Percentiles rank a stretch among this genome's conserved stretches.
phyloP scores from a whole-genome alignment of 2,113 vertebrate species.

The Vidua macroura region DNA sequence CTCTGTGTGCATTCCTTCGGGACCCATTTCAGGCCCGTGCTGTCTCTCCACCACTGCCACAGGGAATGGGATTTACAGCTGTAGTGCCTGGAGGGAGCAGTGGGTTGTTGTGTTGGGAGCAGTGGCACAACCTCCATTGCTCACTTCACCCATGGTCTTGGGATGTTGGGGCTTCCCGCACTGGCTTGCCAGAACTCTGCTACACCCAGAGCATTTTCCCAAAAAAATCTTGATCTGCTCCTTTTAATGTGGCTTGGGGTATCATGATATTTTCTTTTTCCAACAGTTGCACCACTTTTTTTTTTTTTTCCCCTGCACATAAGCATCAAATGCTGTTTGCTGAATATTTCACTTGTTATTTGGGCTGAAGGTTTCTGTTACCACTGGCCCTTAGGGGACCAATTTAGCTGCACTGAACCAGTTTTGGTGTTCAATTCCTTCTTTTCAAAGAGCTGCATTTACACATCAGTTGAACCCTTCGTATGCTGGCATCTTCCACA shows the following conservation, averaged over 20 bases:
- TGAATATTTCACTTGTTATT: slow-evolving; percentile 54
- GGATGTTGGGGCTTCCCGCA: background rate
- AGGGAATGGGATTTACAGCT: background rate
- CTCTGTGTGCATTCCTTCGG: background rate
- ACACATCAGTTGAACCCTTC: slow-evolving; percentile 60
- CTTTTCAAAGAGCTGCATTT: slow-evolving; percentile 63
- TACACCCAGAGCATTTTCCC: background rate
- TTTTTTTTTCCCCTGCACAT: background rate
- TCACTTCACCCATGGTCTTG: background rate
- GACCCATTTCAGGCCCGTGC: background rate
- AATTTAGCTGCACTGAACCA: slow-evolving; percentile 61
- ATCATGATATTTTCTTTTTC: background rate
- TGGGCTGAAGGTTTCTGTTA: slow-evolving; percentile 62
- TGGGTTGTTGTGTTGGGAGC: background rate
- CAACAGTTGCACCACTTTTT: background rate
- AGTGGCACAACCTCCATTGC: background rate
- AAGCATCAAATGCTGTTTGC: slow-evolving; percentile 56
- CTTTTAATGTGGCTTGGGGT: background rate
- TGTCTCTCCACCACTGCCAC: background rate
- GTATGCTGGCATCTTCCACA: slow-evolving; percentile 23
- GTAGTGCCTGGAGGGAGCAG: background rate
- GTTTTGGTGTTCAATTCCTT: slow-evolving; percentile 51
- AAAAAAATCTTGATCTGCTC: background rate
- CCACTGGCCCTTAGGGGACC: slow-evolving; percentile 62
- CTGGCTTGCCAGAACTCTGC: background rate